Evolutionary conservation across 2,797 vertebrate species (phyloP), one percentile per base, ranked within the genome.

Genomic region (Hybognathus amarus): DNA sequence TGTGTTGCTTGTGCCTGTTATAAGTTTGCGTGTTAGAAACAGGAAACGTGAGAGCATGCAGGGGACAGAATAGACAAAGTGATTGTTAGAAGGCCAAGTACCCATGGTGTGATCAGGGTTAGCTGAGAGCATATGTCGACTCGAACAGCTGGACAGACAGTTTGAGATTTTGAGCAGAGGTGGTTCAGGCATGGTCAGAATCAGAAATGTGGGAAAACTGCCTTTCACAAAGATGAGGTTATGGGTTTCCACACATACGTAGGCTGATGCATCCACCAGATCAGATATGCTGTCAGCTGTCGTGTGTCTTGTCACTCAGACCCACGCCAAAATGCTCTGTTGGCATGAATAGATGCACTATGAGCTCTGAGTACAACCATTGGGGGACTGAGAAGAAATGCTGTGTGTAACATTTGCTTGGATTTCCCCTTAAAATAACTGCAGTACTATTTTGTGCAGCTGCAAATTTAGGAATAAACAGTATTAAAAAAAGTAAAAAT

Each of bases 201-300:
- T 77, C 27, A 27, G 80, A 69, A n/a, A 40, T 78, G 79, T 87
- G 83, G 69, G 86, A 85, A 87, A 77, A 70, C 18, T 71, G 45
- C 15, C 66, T 67, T 61, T 70, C 73, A 75, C 66, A 83, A 71
- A 79, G 45, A 76, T 85, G 83, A 87, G 61, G 61, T 82, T 83
- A 79, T 87, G 59, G 59, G 61, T 56, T 79, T 80, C 82, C 54
- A 38, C 76, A 78, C 68, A 79, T 54, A 83, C 22, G 77, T 82
- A 71, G 84, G 63, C 69, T 17, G 61, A 87, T 70, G 68, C 73
- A 68, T 82, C 50, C 59, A 78, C 78, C 70, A 75, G 67, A 86
- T 88, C 79, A 87, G 85, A 88, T 76, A 82, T 73, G 70, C 68
- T 73, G 69, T 82, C 84, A 86, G 87, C 85, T 88, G 87, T 64